Conservation (phyloP, 2,113 vertebrate species). For the Ariopsis seemanni region DNA sequence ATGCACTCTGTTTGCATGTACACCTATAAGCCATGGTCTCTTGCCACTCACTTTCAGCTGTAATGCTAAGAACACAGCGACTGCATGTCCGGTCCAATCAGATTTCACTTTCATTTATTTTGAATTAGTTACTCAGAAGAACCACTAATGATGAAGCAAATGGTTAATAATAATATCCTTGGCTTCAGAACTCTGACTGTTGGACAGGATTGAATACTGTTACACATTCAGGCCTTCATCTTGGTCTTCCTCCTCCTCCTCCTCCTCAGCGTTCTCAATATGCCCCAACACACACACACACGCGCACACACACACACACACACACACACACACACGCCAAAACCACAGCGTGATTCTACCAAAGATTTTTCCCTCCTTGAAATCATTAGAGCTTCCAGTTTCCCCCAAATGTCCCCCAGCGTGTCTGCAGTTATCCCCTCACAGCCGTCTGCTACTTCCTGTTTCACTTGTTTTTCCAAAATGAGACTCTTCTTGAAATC, state of each 20-base stretch:
- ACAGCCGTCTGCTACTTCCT: background rate
- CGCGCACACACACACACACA: background rate
- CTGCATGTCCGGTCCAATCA: background rate
- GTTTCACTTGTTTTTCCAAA: background rate
- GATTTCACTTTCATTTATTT: background rate
- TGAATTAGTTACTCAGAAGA: constrained; percentile 23
- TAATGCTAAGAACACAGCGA: background rate
- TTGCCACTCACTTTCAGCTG: background rate
- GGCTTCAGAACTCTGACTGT: constrained; percentile 15
- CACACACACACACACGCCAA: background rate
- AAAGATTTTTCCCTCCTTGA: constrained; percentile 29
- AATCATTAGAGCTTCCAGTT: constrained; percentile 17
- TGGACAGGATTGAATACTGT: constrained; percentile 22
- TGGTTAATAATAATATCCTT: constrained; percentile 16
- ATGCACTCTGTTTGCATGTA: constrained; percentile 46
- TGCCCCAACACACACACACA: background rate
- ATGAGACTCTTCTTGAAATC: background rate
- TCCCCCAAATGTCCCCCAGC: background rate
- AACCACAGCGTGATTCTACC: constrained; percentile 10
- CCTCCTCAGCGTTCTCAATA: constrained; percentile 16
- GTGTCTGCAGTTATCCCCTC: background rate
- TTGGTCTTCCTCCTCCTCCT: constrained; percentile 36
- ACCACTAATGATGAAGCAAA: constrained; percentile 30
- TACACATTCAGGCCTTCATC: constrained; percentile 26
- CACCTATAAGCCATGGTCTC: constrained; percentile 28